Conservation (phyloP, 1,140 invertebrate genomes). For the Habropoda laboriosa region DNA sequence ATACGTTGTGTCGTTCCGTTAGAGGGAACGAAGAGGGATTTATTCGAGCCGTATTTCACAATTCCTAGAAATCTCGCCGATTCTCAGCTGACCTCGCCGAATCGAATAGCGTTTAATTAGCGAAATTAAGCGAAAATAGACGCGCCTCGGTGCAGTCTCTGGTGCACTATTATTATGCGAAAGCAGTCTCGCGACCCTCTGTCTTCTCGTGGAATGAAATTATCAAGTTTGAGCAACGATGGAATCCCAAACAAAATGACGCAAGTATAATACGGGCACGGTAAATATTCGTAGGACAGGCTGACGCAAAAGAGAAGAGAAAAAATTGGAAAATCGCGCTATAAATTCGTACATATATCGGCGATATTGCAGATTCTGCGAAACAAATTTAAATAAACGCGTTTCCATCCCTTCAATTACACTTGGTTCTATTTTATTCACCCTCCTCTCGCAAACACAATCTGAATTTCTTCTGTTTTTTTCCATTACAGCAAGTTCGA, state of each 20-base stretch:
- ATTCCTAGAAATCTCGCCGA: neutral
- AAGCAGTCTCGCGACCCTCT: neutral
- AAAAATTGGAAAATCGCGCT: neutral
- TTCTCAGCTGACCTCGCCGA: neutral
- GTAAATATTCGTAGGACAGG: neutral
- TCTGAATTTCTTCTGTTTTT: too few relatives aligned
- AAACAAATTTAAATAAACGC: neutral
- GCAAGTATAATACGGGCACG: neutral
- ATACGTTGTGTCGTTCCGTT: too few relatives aligned
- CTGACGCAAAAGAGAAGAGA: too few relatives aligned
- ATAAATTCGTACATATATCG: neutral
- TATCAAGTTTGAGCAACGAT: neutral
- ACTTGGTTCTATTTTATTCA: neutral
- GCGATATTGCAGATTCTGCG: neutral
- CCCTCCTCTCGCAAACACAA: too few relatives aligned
- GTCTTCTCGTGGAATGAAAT: constrained; percentile 22
- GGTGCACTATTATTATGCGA: constrained; percentile 17
- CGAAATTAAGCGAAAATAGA: constrained; percentile 10
- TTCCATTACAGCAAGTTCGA: too few relatives aligned
- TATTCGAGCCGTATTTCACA: neutral
- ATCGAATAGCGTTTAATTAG: constrained; percentile 7
- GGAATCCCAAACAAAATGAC: neutral
- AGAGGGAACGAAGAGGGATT: too few relatives aligned
- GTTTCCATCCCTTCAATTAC: neutral
- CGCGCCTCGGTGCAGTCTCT: neutral